Evolutionary conservation across 1,140 invertebrate genomes (phyloP), one percentile per base, ranked within the genome.

Genomic region (Diorhabda elongata): DNA sequence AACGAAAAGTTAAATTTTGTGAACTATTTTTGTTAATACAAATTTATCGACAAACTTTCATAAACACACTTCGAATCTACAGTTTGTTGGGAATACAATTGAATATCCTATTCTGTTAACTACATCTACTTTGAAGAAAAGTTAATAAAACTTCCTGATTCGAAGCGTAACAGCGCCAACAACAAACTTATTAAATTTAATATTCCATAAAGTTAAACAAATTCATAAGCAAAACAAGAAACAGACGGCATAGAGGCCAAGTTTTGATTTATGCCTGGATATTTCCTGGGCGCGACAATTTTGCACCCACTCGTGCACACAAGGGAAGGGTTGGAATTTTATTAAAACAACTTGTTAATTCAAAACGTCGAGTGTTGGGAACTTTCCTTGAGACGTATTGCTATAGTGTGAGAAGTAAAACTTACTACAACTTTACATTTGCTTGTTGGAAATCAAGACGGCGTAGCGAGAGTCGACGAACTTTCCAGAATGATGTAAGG

Each of bases 291-390:
- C 66, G 73, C 68, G 75, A 74, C 76, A 76, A 72, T 72, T 74
- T 72, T 73, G 67, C 69, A 70, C 47, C n/a, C 47, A n/a, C 47
- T 52, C 47, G 58, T 58, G 68, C 70, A 61, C 71, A 69, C 70
- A 65, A 56, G 71, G 70, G 72, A 75, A 74, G 75, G 72, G 70
- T 73, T 73, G 77, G 71, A 52, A 76, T 80, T 80, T 79, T 79
- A 80, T 79, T 80, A 80, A 79, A 79, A 79, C 79, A 79, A 78
- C 79, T 79, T 80, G 79, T 80, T 80, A 80, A 80, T 79, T 79
- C 79, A 77, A 72, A 76, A 72, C 73, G 78, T 78, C 73, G 72
- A 74, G 68, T 75, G 76, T 78, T 75, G 64, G 72, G 73, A 80
- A 78, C 69, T 78, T 76, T 71, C 66, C 61, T 59, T 7, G 61